Evolutionary conservation across 2,888 invertebrate genomes (phyloP).

Genomic region (Tachina lurida): DNA sequence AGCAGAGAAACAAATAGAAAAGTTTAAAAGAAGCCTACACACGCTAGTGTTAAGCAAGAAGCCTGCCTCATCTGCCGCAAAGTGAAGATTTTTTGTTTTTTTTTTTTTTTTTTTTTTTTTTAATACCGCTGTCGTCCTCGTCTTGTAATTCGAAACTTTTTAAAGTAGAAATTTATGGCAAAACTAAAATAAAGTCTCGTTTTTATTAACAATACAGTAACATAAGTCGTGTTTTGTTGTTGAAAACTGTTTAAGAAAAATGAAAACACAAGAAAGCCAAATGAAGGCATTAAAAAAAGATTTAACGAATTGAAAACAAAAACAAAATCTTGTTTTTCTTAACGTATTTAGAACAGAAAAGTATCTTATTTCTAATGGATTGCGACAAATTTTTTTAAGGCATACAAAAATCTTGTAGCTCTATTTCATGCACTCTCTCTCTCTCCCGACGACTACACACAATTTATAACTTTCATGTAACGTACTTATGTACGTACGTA

Average conservation of each 20-base stretch:
- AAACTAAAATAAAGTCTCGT: slow-evolving; percentile 61
- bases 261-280: slow-evolving; percentile 20
- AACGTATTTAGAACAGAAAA: slow-evolving; percentile 55
- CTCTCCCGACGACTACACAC: not conserved
- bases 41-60: slow-evolving; percentile 16
- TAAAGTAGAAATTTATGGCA: slow-evolving; percentile 62
- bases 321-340: slow-evolving; percentile 41
- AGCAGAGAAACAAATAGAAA: slow-evolving; percentile 6
- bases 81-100: not conserved
- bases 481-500: not conserved
- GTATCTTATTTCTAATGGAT: slow-evolving; percentile 68
- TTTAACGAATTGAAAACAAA: slow-evolving; percentile 7
- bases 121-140: slow-evolving; percentile 33
- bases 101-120: not conserved
- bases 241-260: slow-evolving; percentile 46
- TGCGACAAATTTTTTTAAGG: slow-evolving; percentile 63
- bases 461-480: slow-evolving; percentile 9
- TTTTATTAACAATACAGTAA: slow-evolving; percentile 66
- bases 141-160: slow-evolving; percentile 61
- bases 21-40: slow-evolving; percentile 55
- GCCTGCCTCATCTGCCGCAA: slow-evolving; percentile 26
- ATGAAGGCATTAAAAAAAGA: slow-evolving; percentile 22
- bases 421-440: slow-evolving; percentile 9
- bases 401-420: slow-evolving; percentile 40
- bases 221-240: slow-evolving; percentile 64